Evolutionary conservation across 2,113 vertebrate species (phyloP).

Genomic region (Entelurus aequoreus): DNA sequence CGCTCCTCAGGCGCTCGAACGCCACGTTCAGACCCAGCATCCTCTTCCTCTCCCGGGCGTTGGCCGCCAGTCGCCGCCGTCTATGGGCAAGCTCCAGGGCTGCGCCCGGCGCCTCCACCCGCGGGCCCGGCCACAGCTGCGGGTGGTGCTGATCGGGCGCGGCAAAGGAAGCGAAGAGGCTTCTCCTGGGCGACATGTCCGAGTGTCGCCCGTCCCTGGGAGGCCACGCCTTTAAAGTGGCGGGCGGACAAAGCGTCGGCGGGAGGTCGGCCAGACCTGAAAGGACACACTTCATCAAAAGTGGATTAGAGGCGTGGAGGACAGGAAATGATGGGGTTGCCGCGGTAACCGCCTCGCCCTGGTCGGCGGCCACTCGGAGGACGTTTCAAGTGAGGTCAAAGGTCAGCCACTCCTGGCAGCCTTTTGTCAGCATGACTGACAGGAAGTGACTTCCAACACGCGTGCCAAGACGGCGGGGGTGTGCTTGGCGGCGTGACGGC

Average conservation of each 20-base stretch:
- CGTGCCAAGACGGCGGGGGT: no score
- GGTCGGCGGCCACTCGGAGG: slow-evolving; percentile 21
- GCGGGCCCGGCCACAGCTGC: slow-evolving; percentile 54
- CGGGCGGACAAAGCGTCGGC: slow-evolving; percentile 54
- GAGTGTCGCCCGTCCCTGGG: not conserved
- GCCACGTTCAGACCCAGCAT: slow-evolving; percentile 79
- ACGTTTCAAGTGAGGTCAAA: slow-evolving; percentile 27
- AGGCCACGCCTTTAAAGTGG: slow-evolving; percentile 25
- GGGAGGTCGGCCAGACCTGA: slow-evolving; percentile 55
- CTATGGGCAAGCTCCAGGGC: slow-evolving; percentile 59
- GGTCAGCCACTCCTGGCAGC: no score
- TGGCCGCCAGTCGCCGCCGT: slow-evolving; percentile 73
- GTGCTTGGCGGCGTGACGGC: slow-evolving; percentile 40
- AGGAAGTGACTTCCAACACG: slow-evolving; percentile 1
- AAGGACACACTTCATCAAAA: slow-evolving; percentile 72
- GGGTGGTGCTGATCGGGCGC: slow-evolving; percentile 21
- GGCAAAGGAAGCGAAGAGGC: slow-evolving; percentile 32
- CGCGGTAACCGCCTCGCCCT: slow-evolving; percentile 1
- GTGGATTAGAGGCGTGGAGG: slow-evolving; percentile 71
- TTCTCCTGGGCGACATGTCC: slow-evolving; percentile 53
- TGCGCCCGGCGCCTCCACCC: slow-evolving; percentile 42
- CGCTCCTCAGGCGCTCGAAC: slow-evolving; percentile 78
- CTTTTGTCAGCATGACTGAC: no score
- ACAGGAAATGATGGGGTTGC: not conserved
- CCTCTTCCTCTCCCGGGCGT: slow-evolving; percentile 76